Evolutionary conservation across 2,888 invertebrate species (phyloP), one percentile per base, ranked within the genome.

Genomic region (Metellina segmentata): DNA sequence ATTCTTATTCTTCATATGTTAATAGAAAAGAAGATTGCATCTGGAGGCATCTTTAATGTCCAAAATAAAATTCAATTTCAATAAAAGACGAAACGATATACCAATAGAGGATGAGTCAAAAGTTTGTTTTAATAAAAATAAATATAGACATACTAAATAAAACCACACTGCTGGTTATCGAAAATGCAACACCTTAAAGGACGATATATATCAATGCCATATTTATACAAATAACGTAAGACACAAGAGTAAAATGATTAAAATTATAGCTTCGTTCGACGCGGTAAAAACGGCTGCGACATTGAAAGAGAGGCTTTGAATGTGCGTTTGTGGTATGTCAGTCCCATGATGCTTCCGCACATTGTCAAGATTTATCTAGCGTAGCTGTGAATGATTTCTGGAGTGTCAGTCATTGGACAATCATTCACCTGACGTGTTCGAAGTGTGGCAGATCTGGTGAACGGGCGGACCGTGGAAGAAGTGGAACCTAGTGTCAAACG

Each of bases 241-340:
- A 34, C 34, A 34, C 34, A 34, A 34, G 34, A 4, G 4, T 34
- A 20, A 19, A 7, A 34, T 72, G 34, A 9, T 72, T 72, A 19
- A 0, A 9, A 34, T 20, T 8, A 8, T 34, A 9, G n/a, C 72
- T 34, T 0, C 20, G n/a, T 19, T 20, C 19, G 11, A 4, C 72
- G n/a, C n/a, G n/a, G n/a, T n/a, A n/a, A n/a, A n/a, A n/a, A n/a
- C n/a, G n/a, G n/a, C n/a, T n/a, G n/a, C 34, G 20, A 34, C 72
- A 72, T 72, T 20, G 72, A 72, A 20, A 72, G 34, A 72, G n/a
- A 72, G 20, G 72, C 19, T 72, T 72, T 19, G 72, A 19, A 72
- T 72, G 20, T 72, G 19, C 20, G 20, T 34, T 20, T 19, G 72
- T 0, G 20, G 34, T 11, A 72, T 72, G 34, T n/a, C n/a, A n/a